Evolutionary conservation across 2,888 invertebrate species (phyloP).

Genomic region (Rhynchonema sp.): DNA sequence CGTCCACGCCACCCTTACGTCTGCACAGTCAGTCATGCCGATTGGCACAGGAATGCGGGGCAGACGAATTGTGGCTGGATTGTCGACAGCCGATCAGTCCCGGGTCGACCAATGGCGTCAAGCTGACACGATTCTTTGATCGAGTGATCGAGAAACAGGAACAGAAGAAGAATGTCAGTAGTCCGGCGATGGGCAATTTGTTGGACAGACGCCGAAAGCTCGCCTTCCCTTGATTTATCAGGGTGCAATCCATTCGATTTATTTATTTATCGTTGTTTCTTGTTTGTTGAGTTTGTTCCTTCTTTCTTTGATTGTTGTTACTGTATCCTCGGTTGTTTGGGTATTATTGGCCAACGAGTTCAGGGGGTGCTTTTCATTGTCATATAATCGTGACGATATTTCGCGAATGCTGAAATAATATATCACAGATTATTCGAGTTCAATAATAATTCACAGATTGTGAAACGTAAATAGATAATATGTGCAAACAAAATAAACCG

Average conservation of each 20-base stretch:
- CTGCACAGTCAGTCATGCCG: slow-evolving; percentile 38
- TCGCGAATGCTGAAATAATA: no score
- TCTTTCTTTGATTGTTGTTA: no score
- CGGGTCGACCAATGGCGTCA: slow-evolving; percentile 79
- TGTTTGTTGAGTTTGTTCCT: no score
- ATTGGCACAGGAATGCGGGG: slow-evolving; percentile 66
- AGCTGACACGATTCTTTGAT: slow-evolving; percentile 79
- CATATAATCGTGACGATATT: no score
- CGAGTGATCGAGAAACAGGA: slow-evolving; percentile 42
- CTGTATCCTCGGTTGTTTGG: neutral
- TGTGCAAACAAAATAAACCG: no score
- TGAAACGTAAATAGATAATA: no score
- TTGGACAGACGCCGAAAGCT: neutral
- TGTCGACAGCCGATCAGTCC: slow-evolving; percentile 55
- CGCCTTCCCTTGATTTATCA: neutral
- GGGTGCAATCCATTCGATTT: neutral
- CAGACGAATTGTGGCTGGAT: slow-evolving; percentile 73
- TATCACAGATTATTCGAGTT: no score
- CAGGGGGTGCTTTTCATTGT: no score
- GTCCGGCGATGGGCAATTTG: no score
- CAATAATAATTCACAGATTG: no score
- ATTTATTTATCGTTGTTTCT: neutral
- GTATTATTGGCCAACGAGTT: no score
- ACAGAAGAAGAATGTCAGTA: neutral
- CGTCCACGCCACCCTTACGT: neutral